phyloP scores from a whole-genome alignment of 23 tunicate species.

The Pegea sp. region DNA sequence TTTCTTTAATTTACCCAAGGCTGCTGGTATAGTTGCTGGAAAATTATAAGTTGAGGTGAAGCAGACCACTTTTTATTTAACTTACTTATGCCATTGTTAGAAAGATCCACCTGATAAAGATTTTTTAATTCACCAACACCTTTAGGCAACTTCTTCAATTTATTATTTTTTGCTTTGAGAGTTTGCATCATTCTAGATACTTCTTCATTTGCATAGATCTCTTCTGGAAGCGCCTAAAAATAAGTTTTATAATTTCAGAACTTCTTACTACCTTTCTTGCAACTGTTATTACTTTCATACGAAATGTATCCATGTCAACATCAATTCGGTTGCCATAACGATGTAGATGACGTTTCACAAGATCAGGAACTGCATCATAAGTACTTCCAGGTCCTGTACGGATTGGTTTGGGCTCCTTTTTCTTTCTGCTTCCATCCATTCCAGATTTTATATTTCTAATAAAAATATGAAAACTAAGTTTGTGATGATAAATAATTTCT shows the following conservation, averaged over 20 bases:
- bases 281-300: slow-evolving; percentile 2
- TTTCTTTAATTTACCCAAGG: slow-evolving; percentile 42
- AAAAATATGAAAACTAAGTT: too few relatives aligned
- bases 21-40: slow-evolving; percentile 62
- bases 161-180: slow-evolving; percentile 66
- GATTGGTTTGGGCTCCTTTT: too few relatives aligned
- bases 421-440: too few relatives aligned
- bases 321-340: slow-evolving; percentile 45
- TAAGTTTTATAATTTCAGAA: neutral
- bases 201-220: slow-evolving; percentile 97
- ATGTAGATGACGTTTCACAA: slow-evolving; percentile 41
- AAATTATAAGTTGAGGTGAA: neutral
- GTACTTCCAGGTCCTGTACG: slow-evolving; percentile 91
- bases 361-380: slow-evolving; percentile 53
- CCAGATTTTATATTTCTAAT: too few relatives aligned
- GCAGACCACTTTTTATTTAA: neutral
- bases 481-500: too few relatives aligned
- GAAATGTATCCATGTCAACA: slow-evolving; percentile 55
- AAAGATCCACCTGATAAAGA: slow-evolving; percentile 58
- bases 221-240: slow-evolving; percentile 66
- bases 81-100: slow-evolving; percentile 63
- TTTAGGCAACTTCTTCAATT: slow-evolving; percentile 71
- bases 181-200: slow-evolving; percentile 41
- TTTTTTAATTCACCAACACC: slow-evolving; percentile 35
- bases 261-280: neutral